These are phyloP conservation scores for Bryconaethiops microstoma DNA, from an alignment of 2,797 vertebrate genomes.

Conservation along the genomic window DNA sequence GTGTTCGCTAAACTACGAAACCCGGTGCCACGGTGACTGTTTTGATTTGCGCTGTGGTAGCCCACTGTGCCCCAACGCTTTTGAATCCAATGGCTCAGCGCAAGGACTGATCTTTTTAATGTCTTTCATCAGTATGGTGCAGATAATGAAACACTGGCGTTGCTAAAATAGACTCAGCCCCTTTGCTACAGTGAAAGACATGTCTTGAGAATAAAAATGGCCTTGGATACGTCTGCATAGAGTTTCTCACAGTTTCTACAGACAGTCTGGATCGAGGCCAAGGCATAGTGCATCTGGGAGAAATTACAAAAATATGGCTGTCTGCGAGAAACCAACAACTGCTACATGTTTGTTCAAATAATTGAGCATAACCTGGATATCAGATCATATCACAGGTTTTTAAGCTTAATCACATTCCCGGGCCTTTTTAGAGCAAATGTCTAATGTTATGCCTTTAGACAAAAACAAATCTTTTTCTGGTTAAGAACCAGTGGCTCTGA, in stretches of 20 bases:
- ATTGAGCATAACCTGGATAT: slow-evolving; percentile 54
- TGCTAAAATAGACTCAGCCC: slow-evolving; percentile 42
- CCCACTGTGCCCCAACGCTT: slow-evolving; percentile 20
- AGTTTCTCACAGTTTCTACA: slow-evolving; percentile 83
- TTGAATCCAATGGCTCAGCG: slow-evolving; percentile 1
- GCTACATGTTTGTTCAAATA: slow-evolving; percentile 62
- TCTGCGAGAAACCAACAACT: slow-evolving; percentile 70
- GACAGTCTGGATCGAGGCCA: slow-evolving; percentile 80
- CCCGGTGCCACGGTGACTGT: slow-evolving; percentile 44
- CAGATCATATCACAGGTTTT: slow-evolving; percentile 38
- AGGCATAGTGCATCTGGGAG: slow-evolving; percentile 76
- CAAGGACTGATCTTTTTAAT: slow-evolving; percentile 34
- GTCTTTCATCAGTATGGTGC: slow-evolving; percentile 46
- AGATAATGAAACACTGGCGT: slow-evolving; percentile 56
- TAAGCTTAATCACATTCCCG: slow-evolving; percentile 14
- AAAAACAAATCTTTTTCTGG: slow-evolving; percentile 25
- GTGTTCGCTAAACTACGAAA: slow-evolving; percentile 48
- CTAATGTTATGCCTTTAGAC: slow-evolving; percentile 33
- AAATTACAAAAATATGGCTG: slow-evolving; percentile 75
- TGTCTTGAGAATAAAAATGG: slow-evolving; percentile 53
- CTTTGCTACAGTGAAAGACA: slow-evolving; percentile 51
- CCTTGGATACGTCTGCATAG: slow-evolving; percentile 71
- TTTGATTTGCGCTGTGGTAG: slow-evolving; percentile 38
- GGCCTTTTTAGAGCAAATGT: slow-evolving; percentile 33
- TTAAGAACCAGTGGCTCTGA: background rate